Conservation (phyloP, 37 sponge, comb jelly and placozoan species). For the Mnemiopsis leidyi region DNA sequence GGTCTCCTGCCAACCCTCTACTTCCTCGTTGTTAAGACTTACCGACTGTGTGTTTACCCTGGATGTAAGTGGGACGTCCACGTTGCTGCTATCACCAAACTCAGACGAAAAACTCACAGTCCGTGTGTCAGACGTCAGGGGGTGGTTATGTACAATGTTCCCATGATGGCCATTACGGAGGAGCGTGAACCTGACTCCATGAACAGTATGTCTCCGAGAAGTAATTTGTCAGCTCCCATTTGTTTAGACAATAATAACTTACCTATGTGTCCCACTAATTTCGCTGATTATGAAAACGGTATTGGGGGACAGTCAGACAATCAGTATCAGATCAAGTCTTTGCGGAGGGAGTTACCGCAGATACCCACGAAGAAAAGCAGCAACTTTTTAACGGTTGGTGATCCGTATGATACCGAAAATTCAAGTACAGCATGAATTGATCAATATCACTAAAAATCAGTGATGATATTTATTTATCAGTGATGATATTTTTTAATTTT, state of each 20-base stretch:
- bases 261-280: background rate
- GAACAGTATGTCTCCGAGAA: background rate
- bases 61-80: slow-evolving; percentile 13
- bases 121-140: slow-evolving; percentile 51
- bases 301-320: background rate
- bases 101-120: slow-evolving; percentile 32
- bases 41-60: slow-evolving; percentile 1
- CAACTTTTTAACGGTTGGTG: background rate
- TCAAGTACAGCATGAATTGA: background rate
- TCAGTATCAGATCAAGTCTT: background rate
- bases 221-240: background rate
- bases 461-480: too few relatives aligned
- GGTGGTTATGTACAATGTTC: background rate
- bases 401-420: background rate
- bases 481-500: too few relatives aligned
- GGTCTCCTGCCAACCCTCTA: slow-evolving; percentile 21
- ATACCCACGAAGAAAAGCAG: background rate
- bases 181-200: background rate
- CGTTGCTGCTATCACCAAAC: slow-evolving; percentile 32
- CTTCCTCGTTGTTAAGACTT: slow-evolving; percentile 32
- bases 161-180: slow-evolving; percentile 26
- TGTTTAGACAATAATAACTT: background rate
- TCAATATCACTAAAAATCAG: too few relatives aligned
- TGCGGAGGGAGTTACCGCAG: background rate
- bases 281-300: background rate